Conservation (phyloP, 1,140 invertebrate species). For the Nasonia giraulti region DNA sequence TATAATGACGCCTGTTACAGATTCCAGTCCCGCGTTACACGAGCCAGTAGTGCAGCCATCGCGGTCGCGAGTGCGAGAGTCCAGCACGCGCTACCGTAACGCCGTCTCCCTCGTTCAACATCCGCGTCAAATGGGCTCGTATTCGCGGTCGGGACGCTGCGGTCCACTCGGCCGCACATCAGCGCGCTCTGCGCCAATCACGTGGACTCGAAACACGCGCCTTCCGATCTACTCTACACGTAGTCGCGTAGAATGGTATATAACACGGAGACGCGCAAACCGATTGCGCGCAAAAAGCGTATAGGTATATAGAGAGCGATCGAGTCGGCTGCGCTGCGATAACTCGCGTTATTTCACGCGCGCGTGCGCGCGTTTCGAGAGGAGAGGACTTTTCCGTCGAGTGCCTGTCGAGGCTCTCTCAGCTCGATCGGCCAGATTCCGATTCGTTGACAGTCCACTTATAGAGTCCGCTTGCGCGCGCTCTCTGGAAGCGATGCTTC, state of each 20-base stretch:
- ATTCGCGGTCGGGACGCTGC: constrained; percentile 2
- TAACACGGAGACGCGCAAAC: too few species aligned
- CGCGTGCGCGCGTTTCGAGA: neutral
- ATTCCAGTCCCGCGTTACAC: neutral
- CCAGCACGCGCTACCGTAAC: neutral
- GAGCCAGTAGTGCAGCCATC: neutral
- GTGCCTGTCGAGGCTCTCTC: constrained; percentile 48
- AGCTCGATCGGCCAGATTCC: neutral
- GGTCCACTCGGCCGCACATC: too few species aligned
- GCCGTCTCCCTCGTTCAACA: neutral
- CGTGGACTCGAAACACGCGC: too few species aligned
- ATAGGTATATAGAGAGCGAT: too few species aligned
- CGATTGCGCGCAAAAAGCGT: neutral
- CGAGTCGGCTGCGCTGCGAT: constrained; percentile 15
- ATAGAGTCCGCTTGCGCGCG: neutral
- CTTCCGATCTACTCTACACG: too few species aligned
- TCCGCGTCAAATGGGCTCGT: constrained; percentile 20
- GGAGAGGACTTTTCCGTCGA: constrained; percentile 50
- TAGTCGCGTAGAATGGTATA: too few species aligned
- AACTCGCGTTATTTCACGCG: neutral
- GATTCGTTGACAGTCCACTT: neutral
- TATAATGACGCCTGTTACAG: neutral
- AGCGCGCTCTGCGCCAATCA: too few species aligned
- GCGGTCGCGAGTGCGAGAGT: neutral
- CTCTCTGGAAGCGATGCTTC: too few species aligned